A percentile compares a stretch with the other conserved stretches of the same genome.
phyloP scores from a whole-genome alignment of 1,140 invertebrate species.

The Pseudomyrmex dendroicus region DNA sequence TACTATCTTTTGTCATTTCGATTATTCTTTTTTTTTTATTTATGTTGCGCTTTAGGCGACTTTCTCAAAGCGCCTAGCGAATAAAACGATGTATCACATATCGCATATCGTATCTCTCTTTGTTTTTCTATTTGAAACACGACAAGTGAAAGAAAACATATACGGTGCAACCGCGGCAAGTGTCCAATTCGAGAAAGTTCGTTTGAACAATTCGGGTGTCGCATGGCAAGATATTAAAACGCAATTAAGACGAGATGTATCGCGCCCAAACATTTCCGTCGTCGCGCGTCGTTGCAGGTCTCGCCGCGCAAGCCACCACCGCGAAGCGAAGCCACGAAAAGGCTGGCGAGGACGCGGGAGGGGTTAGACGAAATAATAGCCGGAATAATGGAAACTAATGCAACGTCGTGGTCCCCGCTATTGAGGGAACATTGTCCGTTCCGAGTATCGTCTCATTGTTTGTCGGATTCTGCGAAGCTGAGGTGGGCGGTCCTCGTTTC shows the following conservation, averaged over 20 bases:
- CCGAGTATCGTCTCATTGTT: slow-evolving; percentile 60
- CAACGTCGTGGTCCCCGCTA: slow-evolving; percentile 33
- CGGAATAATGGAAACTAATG: slow-evolving; percentile 62
- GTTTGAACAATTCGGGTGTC: neutral
- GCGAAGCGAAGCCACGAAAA: slow-evolving; percentile 40
- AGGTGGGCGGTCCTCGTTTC: slow-evolving; percentile 16
- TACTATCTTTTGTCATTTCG: no score
- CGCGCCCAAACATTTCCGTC: slow-evolving; percentile 45
- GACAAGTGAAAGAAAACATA: no score
- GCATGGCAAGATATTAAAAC: slow-evolving; percentile 10
- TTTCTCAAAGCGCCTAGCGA: no score
- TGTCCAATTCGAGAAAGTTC: neutral
- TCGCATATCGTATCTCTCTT: no score
- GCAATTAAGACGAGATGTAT: slow-evolving; percentile 16
- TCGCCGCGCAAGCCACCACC: slow-evolving; percentile 11
- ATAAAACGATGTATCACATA: no score
- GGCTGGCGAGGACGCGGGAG: slow-evolving; percentile 15
- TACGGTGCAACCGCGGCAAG: no score
- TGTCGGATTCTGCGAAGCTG: slow-evolving; percentile 62
- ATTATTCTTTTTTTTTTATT: no score
- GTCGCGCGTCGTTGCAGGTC: slow-evolving; percentile 50
- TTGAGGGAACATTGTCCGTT: slow-evolving; percentile 53
- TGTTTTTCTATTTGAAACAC: no score
- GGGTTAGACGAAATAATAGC: slow-evolving; percentile 54
- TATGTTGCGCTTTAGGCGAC: no score